Conservation (phyloP, 2,113 vertebrate species). For the Scartelaos histophorus region DNA sequence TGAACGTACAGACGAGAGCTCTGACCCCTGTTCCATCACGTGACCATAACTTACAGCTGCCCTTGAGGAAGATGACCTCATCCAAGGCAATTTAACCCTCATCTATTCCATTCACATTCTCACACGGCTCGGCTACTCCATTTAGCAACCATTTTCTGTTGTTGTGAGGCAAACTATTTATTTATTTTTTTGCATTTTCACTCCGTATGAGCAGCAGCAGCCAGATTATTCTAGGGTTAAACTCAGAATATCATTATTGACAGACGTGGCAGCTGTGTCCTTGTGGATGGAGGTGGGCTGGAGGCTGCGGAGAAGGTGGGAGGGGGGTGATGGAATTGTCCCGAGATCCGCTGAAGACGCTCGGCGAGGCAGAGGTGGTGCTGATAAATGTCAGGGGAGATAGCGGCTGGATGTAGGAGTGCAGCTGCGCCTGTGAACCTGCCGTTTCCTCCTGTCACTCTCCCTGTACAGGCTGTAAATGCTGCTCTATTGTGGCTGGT, state of each 20-base stretch:
- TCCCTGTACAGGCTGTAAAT: background rate
- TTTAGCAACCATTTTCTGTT: conserved; percentile 25
- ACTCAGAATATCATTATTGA: conserved; percentile 24
- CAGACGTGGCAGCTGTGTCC: conserved; percentile 30
- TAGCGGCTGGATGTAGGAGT: conserved; percentile 28
- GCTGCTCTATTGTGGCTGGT: background rate
- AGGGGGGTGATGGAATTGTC: conserved; percentile 46
- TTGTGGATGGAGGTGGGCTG: conserved; percentile 19
- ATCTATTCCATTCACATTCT: conserved; percentile 17
- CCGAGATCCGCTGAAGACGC: conserved; percentile 28
- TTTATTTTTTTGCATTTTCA: background rate
- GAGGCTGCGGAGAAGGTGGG: background rate
- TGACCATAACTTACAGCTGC: conserved; percentile 44
- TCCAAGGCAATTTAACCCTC: conserved; percentile 5
- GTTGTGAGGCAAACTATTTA: conserved; percentile 27
- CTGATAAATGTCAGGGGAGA: conserved; percentile 52
- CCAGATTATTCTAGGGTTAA: background rate
- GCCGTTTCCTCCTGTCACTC: conserved; percentile 26
- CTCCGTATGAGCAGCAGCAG: background rate
- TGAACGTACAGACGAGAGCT: conserved; percentile 23
- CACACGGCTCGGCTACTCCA: conserved; percentile 17
- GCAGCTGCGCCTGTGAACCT: conserved; percentile 22
- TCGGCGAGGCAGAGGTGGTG: conserved; percentile 34
- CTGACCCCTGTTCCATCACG: conserved; percentile 38
- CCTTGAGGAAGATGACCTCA: conserved; percentile 47